Conservation (phyloP, 1,140 invertebrate species). For the Gonioctena quinquepunctata region DNA sequence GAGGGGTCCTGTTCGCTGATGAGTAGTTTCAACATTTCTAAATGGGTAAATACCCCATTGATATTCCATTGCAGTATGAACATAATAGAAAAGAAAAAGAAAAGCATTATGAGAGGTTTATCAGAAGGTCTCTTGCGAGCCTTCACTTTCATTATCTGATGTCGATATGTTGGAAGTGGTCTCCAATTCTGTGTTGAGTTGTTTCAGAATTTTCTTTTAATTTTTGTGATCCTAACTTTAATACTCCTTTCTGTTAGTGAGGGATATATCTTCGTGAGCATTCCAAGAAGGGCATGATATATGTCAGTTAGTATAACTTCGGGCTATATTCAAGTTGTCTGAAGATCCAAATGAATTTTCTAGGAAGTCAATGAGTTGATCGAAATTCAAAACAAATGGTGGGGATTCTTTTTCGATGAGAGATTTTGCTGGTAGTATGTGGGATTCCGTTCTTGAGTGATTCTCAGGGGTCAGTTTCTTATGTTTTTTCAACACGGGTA, state of each 20-base stretch:
- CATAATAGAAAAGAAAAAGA: no score
- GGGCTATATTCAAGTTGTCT: background rate
- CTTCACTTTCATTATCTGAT: background rate
- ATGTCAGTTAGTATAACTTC: background rate
- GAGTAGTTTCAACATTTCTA: background rate
- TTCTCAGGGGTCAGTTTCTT: no score
- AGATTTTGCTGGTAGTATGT: background rate
- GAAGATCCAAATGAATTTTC: background rate
- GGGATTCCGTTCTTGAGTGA: no score
- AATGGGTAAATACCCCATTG: background rate
- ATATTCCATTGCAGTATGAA: constrained; percentile 1
- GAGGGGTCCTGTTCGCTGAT: background rate
- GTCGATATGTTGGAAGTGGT: background rate
- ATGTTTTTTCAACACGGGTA: no score
- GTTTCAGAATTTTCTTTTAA: constrained; percentile 5
- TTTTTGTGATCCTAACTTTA: constrained; percentile 1
- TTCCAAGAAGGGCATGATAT: background rate
- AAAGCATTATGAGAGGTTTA: no score
- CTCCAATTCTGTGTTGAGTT: background rate
- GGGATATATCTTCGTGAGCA: constrained; percentile 6
- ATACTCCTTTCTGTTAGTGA: background rate
- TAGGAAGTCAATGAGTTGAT: background rate
- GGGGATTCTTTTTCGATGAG: background rate
- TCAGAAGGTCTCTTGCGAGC: background rate
- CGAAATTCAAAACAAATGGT: background rate